phyloP scores from a whole-genome alignment of 2,797 vertebrate genomes.

The Sebastes iracundus region DNA sequence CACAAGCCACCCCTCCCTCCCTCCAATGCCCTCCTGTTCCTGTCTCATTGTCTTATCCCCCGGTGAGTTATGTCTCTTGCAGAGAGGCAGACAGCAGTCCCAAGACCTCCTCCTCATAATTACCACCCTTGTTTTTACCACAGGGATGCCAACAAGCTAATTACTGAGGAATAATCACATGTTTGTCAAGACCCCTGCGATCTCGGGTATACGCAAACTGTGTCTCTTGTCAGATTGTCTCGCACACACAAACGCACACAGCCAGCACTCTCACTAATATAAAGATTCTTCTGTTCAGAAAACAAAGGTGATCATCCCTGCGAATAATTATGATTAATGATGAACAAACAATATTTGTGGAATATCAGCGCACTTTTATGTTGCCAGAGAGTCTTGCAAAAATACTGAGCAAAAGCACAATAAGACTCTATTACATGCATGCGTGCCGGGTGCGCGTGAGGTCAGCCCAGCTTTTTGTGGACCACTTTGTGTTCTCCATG shows the following conservation, averaged over 20 bases:
- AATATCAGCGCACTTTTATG: neutral
- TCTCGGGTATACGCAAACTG: slow-evolving; percentile 65
- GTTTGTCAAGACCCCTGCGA: slow-evolving; percentile 81
- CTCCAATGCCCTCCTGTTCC: slow-evolving; percentile 47
- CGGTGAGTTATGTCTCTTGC: slow-evolving; percentile 69
- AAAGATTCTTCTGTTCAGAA: slow-evolving; percentile 14
- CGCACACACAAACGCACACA: slow-evolving; percentile 31
- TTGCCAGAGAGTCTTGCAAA: neutral
- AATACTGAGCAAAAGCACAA: slow-evolving; percentile 4
- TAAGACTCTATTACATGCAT: slow-evolving; percentile 3
- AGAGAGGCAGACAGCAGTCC: slow-evolving; percentile 68
- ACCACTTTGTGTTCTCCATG: slow-evolving; percentile 20
- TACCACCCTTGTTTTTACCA: slow-evolving; percentile 77
- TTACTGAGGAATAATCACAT: slow-evolving; percentile 82
- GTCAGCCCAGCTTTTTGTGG: slow-evolving; percentile 36
- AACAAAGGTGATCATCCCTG: neutral
- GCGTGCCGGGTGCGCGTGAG: slow-evolving; percentile 7
- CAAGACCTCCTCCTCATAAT: slow-evolving; percentile 78
- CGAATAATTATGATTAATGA: slow-evolving; percentile 8
- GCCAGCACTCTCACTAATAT: neutral
- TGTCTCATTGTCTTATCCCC: slow-evolving; percentile 69
- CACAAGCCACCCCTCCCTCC: slow-evolving; percentile 57
- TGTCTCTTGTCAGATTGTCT: slow-evolving; percentile 58
- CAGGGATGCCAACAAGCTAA: slow-evolving; percentile 78
- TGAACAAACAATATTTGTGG: neutral